phyloP scores from a whole-genome alignment of 2,888 invertebrate species.

The Troilus luridus region DNA sequence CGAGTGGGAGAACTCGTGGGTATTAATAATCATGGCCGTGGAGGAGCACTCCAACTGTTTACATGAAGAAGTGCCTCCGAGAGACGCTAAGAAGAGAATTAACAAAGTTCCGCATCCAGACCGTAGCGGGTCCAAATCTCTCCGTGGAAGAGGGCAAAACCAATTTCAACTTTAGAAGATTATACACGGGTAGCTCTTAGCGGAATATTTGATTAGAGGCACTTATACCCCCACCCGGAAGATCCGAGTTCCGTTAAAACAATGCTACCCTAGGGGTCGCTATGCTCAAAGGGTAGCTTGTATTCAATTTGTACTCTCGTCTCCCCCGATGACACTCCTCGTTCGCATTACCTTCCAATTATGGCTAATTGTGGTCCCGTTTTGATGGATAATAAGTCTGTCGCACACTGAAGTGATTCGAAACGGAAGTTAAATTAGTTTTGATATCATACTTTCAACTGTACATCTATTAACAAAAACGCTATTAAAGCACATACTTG shows the following conservation, averaged over 20 bases:
- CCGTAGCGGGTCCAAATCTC: conserved; percentile 37
- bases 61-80: conserved; percentile 11
- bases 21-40: conserved; percentile 53
- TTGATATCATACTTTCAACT: not conserved
- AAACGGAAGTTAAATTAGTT: not conserved
- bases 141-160: conserved; percentile 51
- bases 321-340: conserved; percentile 36
- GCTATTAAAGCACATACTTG: not conserved
- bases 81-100: conserved; percentile 54
- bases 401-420: not conserved
- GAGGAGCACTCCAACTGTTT: not conserved
- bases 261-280: conserved; percentile 44
- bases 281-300: conserved; percentile 18
- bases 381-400: not conserved
- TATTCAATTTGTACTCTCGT: conserved; percentile 49
- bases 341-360: conserved; percentile 5
- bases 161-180: conserved; percentile 58
- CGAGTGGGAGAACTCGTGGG: conserved; percentile 31
- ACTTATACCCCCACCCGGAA: conserved; percentile 6
- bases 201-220: conserved; percentile 58
- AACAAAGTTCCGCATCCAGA: conserved; percentile 50
- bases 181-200: conserved; percentile 55
- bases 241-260: conserved; percentile 50
- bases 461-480: not conserved
- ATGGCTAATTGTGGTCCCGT: conserved; percentile 37